phyloP scores from a whole-genome alignment of 2,888 invertebrate species.

The Monochamus alternatus region DNA sequence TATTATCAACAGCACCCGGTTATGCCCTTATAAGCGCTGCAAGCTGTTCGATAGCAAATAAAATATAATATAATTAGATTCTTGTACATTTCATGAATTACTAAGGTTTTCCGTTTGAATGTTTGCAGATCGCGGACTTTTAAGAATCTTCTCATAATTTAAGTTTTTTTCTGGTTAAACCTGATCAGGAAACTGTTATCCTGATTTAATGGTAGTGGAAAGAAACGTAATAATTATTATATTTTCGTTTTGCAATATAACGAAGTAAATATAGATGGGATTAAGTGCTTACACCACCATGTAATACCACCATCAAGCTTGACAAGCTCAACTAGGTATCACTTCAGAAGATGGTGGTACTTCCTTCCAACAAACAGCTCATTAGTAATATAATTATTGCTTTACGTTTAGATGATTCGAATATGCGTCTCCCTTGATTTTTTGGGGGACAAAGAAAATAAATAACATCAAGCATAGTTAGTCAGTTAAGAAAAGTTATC shows the following conservation, averaged over 20 bases:
- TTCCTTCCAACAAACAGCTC: too few relatives aligned
- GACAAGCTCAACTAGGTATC: too few relatives aligned
- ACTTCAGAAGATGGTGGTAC: too few relatives aligned
- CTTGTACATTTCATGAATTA: slow-evolving; percentile 61
- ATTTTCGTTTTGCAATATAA: slow-evolving; percentile 20
- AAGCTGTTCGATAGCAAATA: slow-evolving; percentile 57
- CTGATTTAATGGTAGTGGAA: slow-evolving; percentile 43
- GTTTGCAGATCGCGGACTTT: slow-evolving; percentile 60
- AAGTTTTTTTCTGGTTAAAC: slow-evolving; percentile 53
- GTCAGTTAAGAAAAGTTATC: too few relatives aligned
- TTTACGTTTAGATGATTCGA: too few relatives aligned
- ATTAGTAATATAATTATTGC: too few relatives aligned
- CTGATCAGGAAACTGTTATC: slow-evolving; percentile 42
- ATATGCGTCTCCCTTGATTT: too few relatives aligned
- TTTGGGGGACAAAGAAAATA: too few relatives aligned
- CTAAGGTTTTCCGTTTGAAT: slow-evolving; percentile 58
- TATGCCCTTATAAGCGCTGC: slow-evolving; percentile 62
- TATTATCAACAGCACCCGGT: slow-evolving; percentile 58
- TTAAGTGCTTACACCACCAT: background rate
- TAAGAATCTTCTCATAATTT: slow-evolving; percentile 54
- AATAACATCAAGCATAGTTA: too few relatives aligned
- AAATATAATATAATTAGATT: slow-evolving; percentile 63
- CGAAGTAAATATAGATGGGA: too few relatives aligned
- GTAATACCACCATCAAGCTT: too few relatives aligned
- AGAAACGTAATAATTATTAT: slow-evolving; percentile 34